A percentile compares a stretch with the other conserved stretches of the same genome.
Evolutionary conservation across 2,797 vertebrate genomes (phyloP).

Genomic region (Pseudochirops corinnae): DNA sequence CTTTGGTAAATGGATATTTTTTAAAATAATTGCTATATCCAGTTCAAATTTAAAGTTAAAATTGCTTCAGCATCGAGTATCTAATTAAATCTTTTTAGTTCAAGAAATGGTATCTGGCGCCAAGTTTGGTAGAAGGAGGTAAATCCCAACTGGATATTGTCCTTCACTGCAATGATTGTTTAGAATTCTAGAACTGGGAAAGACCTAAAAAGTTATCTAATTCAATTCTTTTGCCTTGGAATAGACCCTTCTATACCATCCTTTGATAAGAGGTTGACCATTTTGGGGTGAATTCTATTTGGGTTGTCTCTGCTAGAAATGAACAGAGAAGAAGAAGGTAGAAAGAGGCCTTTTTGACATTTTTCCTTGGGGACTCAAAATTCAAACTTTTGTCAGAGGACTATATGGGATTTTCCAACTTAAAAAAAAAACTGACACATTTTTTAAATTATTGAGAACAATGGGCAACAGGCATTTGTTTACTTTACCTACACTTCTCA

Average conservation of each 20-base stretch:
- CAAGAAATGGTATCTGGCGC: neutral
- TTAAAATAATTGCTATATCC: slow-evolving; percentile 26
- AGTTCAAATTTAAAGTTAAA: slow-evolving; percentile 46
- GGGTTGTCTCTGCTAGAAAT: neutral
- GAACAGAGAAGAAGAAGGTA: neutral
- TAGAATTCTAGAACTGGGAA: neutral
- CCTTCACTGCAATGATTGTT: neutral
- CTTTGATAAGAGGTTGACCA: neutral
- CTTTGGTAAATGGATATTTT: neutral
- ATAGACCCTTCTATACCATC: neutral
- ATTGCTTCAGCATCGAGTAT: slow-evolving; percentile 43
- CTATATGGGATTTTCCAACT: neutral
- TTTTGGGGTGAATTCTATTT: neutral
- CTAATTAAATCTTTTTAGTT: slow-evolving; percentile 35
- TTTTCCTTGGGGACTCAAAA: neutral
- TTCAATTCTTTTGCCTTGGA: neutral
- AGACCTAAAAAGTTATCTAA: neutral
- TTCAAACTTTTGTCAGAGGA: neutral
- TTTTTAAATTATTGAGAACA: neutral
- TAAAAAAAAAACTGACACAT: neutral
- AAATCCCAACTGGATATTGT: neutral
- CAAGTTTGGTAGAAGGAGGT: neutral
- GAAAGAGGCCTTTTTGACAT: neutral
- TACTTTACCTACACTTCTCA: neutral
- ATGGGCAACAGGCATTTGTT: neutral